Percentiles rank a stretch among this genome's conserved stretches.
phyloP scores from a whole-genome alignment of 37 sponge, comb jelly and placozoan genomes.

The Haliclona indistincta region DNA sequence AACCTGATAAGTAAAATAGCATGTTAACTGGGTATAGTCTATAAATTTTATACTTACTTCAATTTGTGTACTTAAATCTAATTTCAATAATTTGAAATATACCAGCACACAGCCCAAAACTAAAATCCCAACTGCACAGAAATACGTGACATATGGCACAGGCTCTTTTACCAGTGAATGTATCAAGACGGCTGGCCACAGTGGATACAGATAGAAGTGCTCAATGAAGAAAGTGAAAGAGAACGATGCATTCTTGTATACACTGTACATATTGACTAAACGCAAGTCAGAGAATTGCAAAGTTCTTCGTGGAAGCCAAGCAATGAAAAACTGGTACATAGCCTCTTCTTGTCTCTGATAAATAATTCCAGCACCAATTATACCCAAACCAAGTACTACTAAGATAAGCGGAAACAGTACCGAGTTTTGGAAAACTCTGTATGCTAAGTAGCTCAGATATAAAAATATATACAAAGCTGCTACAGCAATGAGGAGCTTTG shows the following conservation, averaged over 20 bases:
- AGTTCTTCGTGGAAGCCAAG: conserved; percentile 4
- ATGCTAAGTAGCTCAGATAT: conserved; percentile 51
- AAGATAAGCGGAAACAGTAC: conserved; percentile 41
- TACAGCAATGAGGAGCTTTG: conserved; percentile 36
- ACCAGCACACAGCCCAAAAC: too few species aligned
- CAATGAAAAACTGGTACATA: not conserved
- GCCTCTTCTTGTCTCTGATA: conserved; percentile 21
- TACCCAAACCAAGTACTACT: conserved; percentile 5
- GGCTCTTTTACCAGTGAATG: conserved; percentile 15
- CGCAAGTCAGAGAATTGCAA: not conserved
- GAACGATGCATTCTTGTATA: conserved; percentile 2
- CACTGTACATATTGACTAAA: not conserved
- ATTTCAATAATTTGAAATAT: too few species aligned
- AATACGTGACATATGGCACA: conserved; percentile 1
- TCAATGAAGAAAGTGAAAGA: not conserved
- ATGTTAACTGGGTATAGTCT: too few species aligned
- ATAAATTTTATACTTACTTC: too few species aligned
- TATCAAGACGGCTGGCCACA: conserved; percentile 28
- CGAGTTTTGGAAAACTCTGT: conserved; percentile 31
- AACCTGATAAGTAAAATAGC: too few species aligned
- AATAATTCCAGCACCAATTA: conserved; percentile 21
- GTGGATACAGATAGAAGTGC: not conserved
- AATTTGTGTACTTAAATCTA: too few species aligned
- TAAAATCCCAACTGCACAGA: conserved; percentile 16
- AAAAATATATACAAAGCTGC: conserved; percentile 33